Evolutionary conservation across 2,113 vertebrate genomes (phyloP).

Genomic region (Hippolais icterina): DNA sequence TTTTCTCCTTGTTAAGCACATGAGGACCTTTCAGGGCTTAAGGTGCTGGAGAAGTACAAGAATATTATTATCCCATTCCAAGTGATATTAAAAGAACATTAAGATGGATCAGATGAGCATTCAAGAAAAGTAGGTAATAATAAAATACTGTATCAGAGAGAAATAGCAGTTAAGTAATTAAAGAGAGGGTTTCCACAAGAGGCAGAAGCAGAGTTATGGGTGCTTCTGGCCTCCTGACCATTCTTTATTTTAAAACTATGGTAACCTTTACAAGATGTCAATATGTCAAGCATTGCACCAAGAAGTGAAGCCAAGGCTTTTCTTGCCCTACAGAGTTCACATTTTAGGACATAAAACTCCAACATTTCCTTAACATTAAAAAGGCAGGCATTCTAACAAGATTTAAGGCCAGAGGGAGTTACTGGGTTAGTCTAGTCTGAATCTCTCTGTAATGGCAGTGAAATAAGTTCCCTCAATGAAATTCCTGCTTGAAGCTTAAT

Average conservation of each 20-base stretch:
- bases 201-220: background rate
- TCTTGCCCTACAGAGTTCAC: background rate
- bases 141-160: conserved; percentile 30
- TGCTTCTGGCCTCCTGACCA: background rate
- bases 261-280: conserved; percentile 9
- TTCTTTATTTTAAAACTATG: conserved; percentile 29
- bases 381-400: background rate
- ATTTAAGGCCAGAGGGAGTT: conserved; percentile 1
- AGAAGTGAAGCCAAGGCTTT: background rate
- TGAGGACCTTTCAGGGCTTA: conserved; percentile 14
- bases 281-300: background rate
- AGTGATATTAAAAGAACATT: conserved; percentile 39
- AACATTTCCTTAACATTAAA: conserved; percentile 17
- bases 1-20: background rate
- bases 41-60: conserved; percentile 17
- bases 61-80: conserved; percentile 28
- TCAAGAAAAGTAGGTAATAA: conserved; percentile 32
- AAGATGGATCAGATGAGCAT: background rate
- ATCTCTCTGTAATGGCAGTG: background rate
- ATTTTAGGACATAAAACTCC: background rate
- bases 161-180: conserved; percentile 33
- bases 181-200: background rate
- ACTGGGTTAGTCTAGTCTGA: background rate
- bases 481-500: conserved; percentile 3
- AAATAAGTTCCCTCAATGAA: conserved; percentile 11